Conservation (phyloP, 1,140 invertebrate species). For the Apis florea region DNA sequence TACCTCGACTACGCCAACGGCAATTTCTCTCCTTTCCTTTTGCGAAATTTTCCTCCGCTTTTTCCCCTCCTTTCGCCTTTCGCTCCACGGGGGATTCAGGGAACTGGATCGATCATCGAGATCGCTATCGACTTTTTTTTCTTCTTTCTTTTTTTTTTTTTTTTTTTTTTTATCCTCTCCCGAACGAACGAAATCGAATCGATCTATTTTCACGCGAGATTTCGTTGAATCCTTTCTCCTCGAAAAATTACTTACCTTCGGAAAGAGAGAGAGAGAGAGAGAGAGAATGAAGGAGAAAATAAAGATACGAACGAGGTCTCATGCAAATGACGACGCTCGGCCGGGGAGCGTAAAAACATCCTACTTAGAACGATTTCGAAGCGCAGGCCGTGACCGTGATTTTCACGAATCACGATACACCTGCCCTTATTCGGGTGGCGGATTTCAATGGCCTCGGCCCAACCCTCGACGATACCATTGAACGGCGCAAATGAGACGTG, state of each 20-base stretch:
- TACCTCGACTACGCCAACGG: neutral
- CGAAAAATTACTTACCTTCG: no score
- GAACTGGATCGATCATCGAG: no score
- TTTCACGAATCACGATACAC: slow-evolving; percentile 60
- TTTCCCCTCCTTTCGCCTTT: neutral
- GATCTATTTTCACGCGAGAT: no score
- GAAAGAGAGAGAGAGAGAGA: no score
- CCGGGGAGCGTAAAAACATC: slow-evolving; percentile 6
- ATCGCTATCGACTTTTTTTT: neutral
- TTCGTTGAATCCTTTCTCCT: no score
- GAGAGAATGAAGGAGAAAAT: neutral
- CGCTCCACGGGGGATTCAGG: neutral
- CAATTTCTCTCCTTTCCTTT: neutral
- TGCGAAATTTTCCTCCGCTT: neutral
- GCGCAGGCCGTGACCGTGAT: slow-evolving; percentile 20
- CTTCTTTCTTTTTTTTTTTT: no score
- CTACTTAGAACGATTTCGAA: neutral
- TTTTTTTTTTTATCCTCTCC: neutral
- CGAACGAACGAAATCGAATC: no score
- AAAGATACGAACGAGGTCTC: neutral
- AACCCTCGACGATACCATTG: slow-evolving; percentile 38
- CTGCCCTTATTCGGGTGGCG: slow-evolving; percentile 45
- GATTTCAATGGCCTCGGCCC: slow-evolving; percentile 32
- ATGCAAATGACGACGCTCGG: neutral
- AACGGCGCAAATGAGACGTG: slow-evolving; percentile 59